phyloP scores from a whole-genome alignment of 2,797 vertebrate genomes.

The Eidolon dupreanum region DNA sequence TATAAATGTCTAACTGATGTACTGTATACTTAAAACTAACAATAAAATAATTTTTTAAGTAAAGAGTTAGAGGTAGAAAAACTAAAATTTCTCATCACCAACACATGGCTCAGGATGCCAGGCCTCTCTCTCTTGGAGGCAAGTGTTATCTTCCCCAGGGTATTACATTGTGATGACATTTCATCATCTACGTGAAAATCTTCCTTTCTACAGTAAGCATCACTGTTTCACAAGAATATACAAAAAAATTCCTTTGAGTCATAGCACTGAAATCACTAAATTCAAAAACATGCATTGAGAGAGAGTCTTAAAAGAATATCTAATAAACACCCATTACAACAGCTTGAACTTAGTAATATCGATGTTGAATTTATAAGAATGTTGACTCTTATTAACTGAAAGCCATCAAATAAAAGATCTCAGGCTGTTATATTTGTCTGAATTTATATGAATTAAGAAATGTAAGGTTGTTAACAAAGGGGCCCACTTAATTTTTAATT shows the following conservation, averaged over 20 bases:
- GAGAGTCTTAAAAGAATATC: not conserved
- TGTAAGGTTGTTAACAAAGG: slow-evolving; percentile 1
- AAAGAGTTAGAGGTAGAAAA: not conserved
- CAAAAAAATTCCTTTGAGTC: not conserved
- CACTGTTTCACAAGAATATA: slow-evolving; percentile 16
- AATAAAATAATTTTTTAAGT: not conserved
- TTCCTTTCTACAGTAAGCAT: slow-evolving; percentile 1
- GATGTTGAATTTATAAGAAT: not conserved
- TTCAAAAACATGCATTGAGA: slow-evolving; percentile 35
- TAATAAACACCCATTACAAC: not conserved
- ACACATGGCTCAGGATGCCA: not conserved
- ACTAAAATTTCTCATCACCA: slow-evolving; percentile 40
- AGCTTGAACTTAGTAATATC: not conserved
- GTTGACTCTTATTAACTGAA: not conserved
- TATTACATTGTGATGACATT: slow-evolving; percentile 8
- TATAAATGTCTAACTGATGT: too few relatives aligned
- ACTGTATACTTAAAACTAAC: too few relatives aligned
- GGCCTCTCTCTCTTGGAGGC: not conserved
- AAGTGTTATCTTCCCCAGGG: not conserved
- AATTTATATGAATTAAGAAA: slow-evolving; percentile 42
- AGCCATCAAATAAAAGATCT: slow-evolving; percentile 8
- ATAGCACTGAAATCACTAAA: not conserved
- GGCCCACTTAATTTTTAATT: slow-evolving; percentile 17
- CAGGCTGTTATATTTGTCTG: not conserved
- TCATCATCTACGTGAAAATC: slow-evolving; percentile 5